A percentile compares a stretch with the other conserved stretches of the same genome.
Evolutionary conservation across 2,888 invertebrate species (phyloP).

Genomic region (Philereme vetulata): DNA sequence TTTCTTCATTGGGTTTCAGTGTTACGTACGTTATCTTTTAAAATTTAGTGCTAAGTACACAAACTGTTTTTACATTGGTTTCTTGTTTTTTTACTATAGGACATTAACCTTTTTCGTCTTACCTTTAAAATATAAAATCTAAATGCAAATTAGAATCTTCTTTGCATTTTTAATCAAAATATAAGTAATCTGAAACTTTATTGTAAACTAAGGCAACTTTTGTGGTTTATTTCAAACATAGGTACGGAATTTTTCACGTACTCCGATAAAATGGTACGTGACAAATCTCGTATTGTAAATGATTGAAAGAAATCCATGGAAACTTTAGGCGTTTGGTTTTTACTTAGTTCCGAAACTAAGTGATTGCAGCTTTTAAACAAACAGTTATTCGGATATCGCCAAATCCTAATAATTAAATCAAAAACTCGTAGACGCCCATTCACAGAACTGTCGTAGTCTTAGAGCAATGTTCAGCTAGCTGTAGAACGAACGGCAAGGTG

Average conservation of each 20-base stretch:
- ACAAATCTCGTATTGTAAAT: not conserved
- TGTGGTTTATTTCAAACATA: no score
- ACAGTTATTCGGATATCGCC: slow-evolving; percentile 14
- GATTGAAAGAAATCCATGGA: not conserved
- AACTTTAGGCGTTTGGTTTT: not conserved
- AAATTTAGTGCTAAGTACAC: not conserved
- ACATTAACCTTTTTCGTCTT: no score
- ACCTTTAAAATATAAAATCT: no score
- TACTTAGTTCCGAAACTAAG: slow-evolving; percentile 3
- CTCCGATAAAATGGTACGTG: no score
- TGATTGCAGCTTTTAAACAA: slow-evolving; percentile 11
- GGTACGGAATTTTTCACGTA: no score
- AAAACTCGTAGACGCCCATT: slow-evolving; percentile 15
- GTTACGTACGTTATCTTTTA: not conserved
- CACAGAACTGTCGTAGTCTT: slow-evolving; percentile 5
- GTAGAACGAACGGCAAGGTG: not conserved
- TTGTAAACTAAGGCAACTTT: no score
- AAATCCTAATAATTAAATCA: slow-evolving; percentile 19
- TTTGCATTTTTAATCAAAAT: not conserved
- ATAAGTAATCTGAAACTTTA: not conserved
- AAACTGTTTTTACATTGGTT: not conserved
- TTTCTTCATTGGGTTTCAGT: not conserved
- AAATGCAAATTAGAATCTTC: no score
- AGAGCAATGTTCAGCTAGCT: slow-evolving; percentile 7
- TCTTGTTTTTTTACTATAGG: no score